Evolutionary conservation across 2,113 vertebrate genomes (phyloP), one percentile per base, ranked within the genome.

Genomic region (Cynoglossus semilaevis): DNA sequence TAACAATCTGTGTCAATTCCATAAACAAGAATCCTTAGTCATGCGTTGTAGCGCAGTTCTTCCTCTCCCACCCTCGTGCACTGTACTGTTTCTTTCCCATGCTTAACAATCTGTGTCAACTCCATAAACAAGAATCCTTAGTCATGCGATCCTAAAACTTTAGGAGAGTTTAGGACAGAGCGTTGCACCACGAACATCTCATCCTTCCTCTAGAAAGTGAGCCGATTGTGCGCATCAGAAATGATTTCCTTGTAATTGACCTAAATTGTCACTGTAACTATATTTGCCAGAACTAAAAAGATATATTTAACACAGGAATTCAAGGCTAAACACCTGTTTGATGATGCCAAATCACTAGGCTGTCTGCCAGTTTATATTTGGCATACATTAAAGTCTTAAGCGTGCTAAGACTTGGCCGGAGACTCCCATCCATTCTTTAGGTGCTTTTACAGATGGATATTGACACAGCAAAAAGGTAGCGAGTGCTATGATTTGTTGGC

Each of bases 381-480:
- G 63, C 63, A 56, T 58, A 12, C 29, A 60, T 36, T 42, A 43
- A 38, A 55, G 48, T 76, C 68, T 66, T 46, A 58, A 67, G 29
- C 46, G 48, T 53, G 46, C 54, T 57, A 16, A 4, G 54, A 44
- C 35, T 71, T 51, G 70, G 67, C 60, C 34, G 9, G 1, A 15
- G 34, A 51, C 59, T 51, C 38, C 19, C n/a, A 47, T 69, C 53
- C 36, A 35, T 63, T 67, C 52, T 64, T 45, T 19, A 16, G 19
- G 49, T 63, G 74, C 82, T 79, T 79, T 77, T 75, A 68, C 78
- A 79, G 62, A 81, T 79, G 62, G 63, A 62, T 76, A 81, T 57
- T 77, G 73, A 83, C 72, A 69, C 22, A 48, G 17, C 52, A 52
- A 6, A 50, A 58, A 64, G 51, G 75, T 58, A 7, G 11, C 15